Base-by-base conservation (phyloP, 1,140 invertebrate species). In the Aphis craccivora region DNA sequence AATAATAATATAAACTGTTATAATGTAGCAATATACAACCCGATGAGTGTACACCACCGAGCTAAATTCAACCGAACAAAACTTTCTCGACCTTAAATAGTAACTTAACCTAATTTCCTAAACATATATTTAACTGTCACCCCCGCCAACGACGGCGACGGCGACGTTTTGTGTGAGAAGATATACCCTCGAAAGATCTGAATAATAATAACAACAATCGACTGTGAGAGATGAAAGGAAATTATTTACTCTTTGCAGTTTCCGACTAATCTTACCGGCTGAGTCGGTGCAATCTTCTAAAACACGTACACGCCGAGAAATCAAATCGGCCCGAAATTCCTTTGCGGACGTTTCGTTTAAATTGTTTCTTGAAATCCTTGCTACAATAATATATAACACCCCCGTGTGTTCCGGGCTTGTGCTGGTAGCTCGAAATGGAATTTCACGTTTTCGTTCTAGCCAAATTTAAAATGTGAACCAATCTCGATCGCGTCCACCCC, bases 201-300 rank as follows among this genome's bases (percentile, higher is more conserved):
- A 67, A 90, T 90, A 90, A 90, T 60, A 60, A 67, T 43, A 43
- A 84, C 35, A 51, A 86, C 81, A 86, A 93, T 84, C 91, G 91
- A 51, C 91, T 48, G 76, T 93, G 91, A 93, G 51, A 86, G 76
- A 93, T 55, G 67, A 86, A 86, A 93, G 91, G 91, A 93, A 93
- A 93, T 93, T 93, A 93, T 93, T 84, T 93, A 84, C 91, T 93
- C 91, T 93, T 93, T 93, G 81, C 91, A 53, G 67, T 93, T 93
- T 93, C 91, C 91, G 81, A 53, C 35, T 83, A 86, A 86, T 93
- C 91, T 93, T 30, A 45, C 76, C 76, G 81, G 37, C 81, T 35
- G 35, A 84, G 48, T 25, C 30, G 2, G 9, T 2, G 22, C 35
- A 37, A 40, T 81, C 30, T 84, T 22, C 43, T 51, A 37, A 51